phyloP scores from a whole-genome alignment of 2,113 vertebrate genomes.

The Cyprinodon tularosa region DNA sequence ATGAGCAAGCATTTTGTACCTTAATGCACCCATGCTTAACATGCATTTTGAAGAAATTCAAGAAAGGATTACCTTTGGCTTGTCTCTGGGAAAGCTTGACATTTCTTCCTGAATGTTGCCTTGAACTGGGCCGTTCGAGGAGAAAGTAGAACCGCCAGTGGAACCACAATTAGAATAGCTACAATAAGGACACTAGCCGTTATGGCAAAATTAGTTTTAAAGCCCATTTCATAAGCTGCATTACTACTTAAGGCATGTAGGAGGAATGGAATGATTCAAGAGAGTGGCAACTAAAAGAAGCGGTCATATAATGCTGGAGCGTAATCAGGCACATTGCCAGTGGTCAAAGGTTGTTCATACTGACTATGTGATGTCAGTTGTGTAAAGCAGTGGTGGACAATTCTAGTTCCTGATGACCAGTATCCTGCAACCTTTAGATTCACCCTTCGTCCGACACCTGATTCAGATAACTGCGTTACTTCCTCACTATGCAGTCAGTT shows the following conservation, averaged over 20 bases:
- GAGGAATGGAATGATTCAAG: neutral
- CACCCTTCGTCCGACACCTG: too few relatives aligned
- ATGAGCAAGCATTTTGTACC: too few relatives aligned
- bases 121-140: neutral
- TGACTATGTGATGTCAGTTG: neutral
- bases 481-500: too few relatives aligned
- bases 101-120: slow-evolving; percentile 1
- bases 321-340: too few relatives aligned
- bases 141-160: neutral
- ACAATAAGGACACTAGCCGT: neutral
- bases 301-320: neutral
- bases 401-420: too few relatives aligned
- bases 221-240: neutral
- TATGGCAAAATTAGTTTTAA: neutral
- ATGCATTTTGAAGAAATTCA: neutral
- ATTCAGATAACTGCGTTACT: too few relatives aligned
- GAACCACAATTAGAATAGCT: neutral
- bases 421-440: too few relatives aligned
- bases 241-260: neutral
- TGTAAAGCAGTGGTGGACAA: too few relatives aligned
- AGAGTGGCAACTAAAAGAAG: neutral
- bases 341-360: neutral
- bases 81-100: neutral
- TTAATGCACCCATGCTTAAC: neutral
- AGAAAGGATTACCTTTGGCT: neutral